These are phyloP conservation scores for Clamator glandarius DNA, from an alignment of 2,797 vertebrate genomes.

Conservation along the genomic window DNA sequence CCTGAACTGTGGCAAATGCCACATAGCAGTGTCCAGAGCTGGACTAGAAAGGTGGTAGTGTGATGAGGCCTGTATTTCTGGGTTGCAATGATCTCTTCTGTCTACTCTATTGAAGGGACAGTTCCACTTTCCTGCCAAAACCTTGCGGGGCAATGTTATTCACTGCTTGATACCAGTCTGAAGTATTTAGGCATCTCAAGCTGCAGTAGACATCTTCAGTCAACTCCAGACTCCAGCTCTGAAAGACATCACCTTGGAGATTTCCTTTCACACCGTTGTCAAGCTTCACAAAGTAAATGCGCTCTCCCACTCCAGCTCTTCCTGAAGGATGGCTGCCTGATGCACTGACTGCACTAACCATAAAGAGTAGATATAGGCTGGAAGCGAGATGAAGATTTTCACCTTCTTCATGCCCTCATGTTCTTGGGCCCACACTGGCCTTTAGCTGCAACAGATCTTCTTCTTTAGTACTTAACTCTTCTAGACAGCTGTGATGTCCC, in stretches of 20 bases:
- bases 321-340: background rate
- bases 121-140: slow-evolving; percentile 50
- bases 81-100: slow-evolving; percentile 61
- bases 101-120: slow-evolving; percentile 65
- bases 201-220: slow-evolving; percentile 58
- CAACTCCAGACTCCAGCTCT: slow-evolving; percentile 64
- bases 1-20: background rate
- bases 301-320: background rate
- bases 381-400: slow-evolving; percentile 4
- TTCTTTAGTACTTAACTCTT: slow-evolving; percentile 17
- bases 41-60: background rate
- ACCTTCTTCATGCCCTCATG: background rate
- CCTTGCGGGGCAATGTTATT: slow-evolving; percentile 63
- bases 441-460: background rate
- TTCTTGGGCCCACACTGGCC: background rate
- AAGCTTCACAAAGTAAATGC: slow-evolving; percentile 67
- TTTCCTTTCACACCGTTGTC: slow-evolving; percentile 67
- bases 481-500: background rate
- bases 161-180: slow-evolving; percentile 60
- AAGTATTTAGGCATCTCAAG: slow-evolving; percentile 70
- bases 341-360: slow-evolving; percentile 53
- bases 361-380: background rate
- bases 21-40: fast-evolving
- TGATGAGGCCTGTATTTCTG: slow-evolving; percentile 34
- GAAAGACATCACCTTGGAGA: slow-evolving; percentile 59